Base-by-base conservation (phyloP, 2,797 vertebrate genomes). In the Xenopus petersii region DNA sequence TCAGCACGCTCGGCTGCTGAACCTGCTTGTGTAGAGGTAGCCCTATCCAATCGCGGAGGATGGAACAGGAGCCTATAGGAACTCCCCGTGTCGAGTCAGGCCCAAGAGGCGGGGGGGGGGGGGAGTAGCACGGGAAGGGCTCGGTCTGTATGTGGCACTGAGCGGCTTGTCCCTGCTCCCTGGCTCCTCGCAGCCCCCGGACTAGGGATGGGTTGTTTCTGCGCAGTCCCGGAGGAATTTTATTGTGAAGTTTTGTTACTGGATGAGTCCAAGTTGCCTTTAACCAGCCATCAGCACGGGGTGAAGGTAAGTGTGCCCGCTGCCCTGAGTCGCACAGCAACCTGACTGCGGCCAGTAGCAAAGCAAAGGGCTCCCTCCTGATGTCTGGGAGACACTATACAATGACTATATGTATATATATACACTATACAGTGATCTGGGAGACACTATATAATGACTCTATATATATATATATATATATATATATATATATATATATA, bases 211-310 rank as follows among this genome's bases (percentile, higher is more conserved):
- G 92, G 94, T 80, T 95, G 94, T 64, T 94, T 95, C 87, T 95
- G 94, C 82, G 89, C 89, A 0, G 90, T 88, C 46, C 92, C 91
- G 58, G 94, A 95, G 82, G 94, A 95, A 86, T 95, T 95, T 74
- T 95, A 95, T 84, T 95, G 94, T 84, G 94, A 95, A 87, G 92
- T 95, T 88, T 81, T 95, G 84, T 93, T 95, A 48, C 86, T 95
- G 87, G 93, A 95, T 55, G 94, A 95, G 80, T 92, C 91, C 73
- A 95, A 94, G 87, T 87, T 95, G 81, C 92, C 89, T 11, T 84
- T 95, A 65, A 95, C 94, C 69, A 90, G 87, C 26, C 92, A 94
- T 64, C 93, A 94, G 75, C 93, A 95, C 81, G 93, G 93, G 72
- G 91, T 95, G 82, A 95, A 95, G 93, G 93, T 95, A 83, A 84